phyloP scores from a whole-genome alignment of 1,140 invertebrate genomes.

The Andricus grossulariae region DNA sequence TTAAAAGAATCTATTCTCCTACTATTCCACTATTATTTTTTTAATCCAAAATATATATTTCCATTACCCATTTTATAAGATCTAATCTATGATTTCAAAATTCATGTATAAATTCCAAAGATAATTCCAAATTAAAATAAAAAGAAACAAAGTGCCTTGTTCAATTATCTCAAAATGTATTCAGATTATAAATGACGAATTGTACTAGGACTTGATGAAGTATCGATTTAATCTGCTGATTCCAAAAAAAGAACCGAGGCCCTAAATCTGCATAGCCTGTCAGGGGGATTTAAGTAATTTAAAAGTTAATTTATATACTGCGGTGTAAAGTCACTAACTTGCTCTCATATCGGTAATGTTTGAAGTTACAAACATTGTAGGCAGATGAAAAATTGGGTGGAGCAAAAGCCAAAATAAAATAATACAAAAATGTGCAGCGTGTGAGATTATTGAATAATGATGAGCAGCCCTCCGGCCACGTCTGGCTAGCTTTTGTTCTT shows the following conservation, averaged over 20 bases:
- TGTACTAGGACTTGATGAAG: neutral
- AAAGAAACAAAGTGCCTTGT: no score
- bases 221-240: neutral
- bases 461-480: slow-evolving; percentile 54
- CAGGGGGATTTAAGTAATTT: slow-evolving; percentile 24
- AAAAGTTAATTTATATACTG: slow-evolving; percentile 29
- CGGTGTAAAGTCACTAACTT: slow-evolving; percentile 11
- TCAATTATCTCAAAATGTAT: neutral
- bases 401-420: slow-evolving; percentile 33
- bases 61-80: no score
- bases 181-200: neutral
- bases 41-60: no score
- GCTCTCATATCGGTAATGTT: slow-evolving; percentile 12
- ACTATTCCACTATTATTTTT: no score
- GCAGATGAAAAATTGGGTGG: neutral
- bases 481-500: slow-evolving; percentile 47
- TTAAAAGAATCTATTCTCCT: no score
- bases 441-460: slow-evolving; percentile 65
- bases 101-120: no score
- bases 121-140: neutral
- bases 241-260: neutral
- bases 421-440: slow-evolving; percentile 33
- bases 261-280: neutral
- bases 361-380: slow-evolving; percentile 27
- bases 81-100: no score